Evolutionary conservation across 2,888 invertebrate species (phyloP), one percentile per base, ranked within the genome.

Genomic region (Meiosimyza platycephala): DNA sequence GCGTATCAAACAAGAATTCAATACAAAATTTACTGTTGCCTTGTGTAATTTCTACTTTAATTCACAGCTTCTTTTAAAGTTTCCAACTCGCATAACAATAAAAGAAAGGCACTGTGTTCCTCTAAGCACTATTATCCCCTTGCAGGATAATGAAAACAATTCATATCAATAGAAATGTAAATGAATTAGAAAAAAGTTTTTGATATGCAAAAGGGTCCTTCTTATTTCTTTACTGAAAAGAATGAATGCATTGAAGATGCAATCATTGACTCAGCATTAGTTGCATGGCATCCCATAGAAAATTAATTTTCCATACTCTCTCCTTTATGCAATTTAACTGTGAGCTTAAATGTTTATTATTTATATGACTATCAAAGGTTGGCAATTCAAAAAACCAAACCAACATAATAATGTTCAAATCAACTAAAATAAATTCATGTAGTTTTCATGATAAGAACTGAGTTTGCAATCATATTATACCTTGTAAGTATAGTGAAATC

Each of bases 121-220:
- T 3, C 40, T 40, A 40, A 40, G 40, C 40, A 40, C 47, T 59
- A 54, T 22, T 40, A 40, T 40, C 40, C 40, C 40, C 40, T 40
- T 1, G 40, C 62, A 50, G 71, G 68, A 67, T 22, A 2, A 67
- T 71, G 72, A 75, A 77, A 77, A 77, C 79, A 82, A 81, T 82
- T 80, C 80, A 79, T 80, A 81, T 81, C 83, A 83, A 83, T 83
- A 78, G 81, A 84, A 83, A 84, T 83, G 84, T 82, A 84, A 84
- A 83, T 84, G 81, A 71, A 80, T 80, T 70, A 40, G 6, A 40
- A 40, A 40, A 9, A 7, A 40, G 40, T 40, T 40, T 40, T 40
- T 40, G 4, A 40, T 40, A 40, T 40, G 40, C 40, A 40, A 40
- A 28, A 40, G 40, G 40, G 40, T 40, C 40, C 40, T 40, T 40